Conservation (phyloP, 2,888 invertebrate species). For the Hypomecis punctinalis region DNA sequence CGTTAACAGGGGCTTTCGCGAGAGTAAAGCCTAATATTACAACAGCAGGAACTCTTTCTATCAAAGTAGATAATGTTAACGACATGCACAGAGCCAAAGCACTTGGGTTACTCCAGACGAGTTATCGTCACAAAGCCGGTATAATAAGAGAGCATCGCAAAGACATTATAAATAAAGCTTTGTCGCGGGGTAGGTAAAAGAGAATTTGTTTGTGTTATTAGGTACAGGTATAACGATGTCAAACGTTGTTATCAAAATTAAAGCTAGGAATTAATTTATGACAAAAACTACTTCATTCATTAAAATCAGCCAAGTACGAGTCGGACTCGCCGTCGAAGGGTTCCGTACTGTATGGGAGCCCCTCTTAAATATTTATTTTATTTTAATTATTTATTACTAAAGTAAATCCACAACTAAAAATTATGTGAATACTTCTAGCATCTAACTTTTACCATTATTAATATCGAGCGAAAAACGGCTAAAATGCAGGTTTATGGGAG, state of each 20-base stretch:
- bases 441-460: no score
- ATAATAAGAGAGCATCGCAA: constrained; percentile 50
- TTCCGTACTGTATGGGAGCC: no score
- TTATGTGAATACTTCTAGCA: no score
- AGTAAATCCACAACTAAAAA: no score
- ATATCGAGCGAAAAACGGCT: no score
- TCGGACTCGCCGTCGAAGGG: no score
- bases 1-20: background rate
- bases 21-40: constrained; percentile 9
- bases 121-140: constrained; percentile 43
- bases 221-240: constrained; percentile 50
- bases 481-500: no score
- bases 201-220: constrained; percentile 62
- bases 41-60: constrained; percentile 22
- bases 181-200: constrained; percentile 56
- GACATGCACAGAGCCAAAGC: constrained; percentile 38
- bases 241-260: constrained; percentile 37
- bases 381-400: no score
- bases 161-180: constrained; percentile 62
- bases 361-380: no score
- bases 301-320: no score
- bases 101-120: constrained; percentile 42
- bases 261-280: constrained; percentile 17
- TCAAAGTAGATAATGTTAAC: constrained; percentile 51
- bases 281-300: no score